Evolutionary conservation across 2,797 vertebrate genomes (phyloP), one percentile per base, ranked within the genome.

Genomic region (Onychomys torridus): DNA sequence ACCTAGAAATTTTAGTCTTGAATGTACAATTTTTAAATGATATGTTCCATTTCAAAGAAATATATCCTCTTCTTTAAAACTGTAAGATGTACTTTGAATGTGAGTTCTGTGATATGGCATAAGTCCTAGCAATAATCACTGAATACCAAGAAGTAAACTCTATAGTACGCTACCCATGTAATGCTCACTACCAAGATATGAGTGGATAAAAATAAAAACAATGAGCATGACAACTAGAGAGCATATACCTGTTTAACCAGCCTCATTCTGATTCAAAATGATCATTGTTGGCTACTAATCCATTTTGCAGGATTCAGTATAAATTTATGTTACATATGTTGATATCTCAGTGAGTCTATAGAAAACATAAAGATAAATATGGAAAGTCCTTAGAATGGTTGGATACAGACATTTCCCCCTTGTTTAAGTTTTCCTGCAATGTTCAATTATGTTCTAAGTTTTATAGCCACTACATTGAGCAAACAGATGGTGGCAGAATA

Each of bases 11-110:
- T 73, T 90, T 52, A 76, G 52, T 43, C 67, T 76, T 43, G 27
- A 17, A 32, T 61, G 65, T 86, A 76, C 65, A 85, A 84, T 85
- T 92, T 96, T 95, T 89, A 55, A 40, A 40, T 75, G 69, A 71
- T 40, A 25, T 46, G 5, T 92, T 89, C 40, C 57, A 63, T 86
- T 91, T 95, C 32, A 63, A 85, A 69, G 73, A 92, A 95, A 92
- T 82, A 87, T 43, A 79, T 76, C 55, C 69, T 94, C 86, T 96
- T 81, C 14, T 61, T 95, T 73, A 71, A 89, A 86, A 59, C n/a
- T 96, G 83, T 95, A 92, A 86, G 13, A 94, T 76, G 55, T 34
- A 43, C 89, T 95, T 92, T 83, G 77, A n/a, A 86, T 89, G 5
- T 71, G 29, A 11, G n/a, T 49, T 89, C 34, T n/a, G 40, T n/a